These are phyloP conservation scores for Papilio protenor DNA, from an alignment of 2,888 invertebrate genomes.

Conservation along the genomic window DNA sequence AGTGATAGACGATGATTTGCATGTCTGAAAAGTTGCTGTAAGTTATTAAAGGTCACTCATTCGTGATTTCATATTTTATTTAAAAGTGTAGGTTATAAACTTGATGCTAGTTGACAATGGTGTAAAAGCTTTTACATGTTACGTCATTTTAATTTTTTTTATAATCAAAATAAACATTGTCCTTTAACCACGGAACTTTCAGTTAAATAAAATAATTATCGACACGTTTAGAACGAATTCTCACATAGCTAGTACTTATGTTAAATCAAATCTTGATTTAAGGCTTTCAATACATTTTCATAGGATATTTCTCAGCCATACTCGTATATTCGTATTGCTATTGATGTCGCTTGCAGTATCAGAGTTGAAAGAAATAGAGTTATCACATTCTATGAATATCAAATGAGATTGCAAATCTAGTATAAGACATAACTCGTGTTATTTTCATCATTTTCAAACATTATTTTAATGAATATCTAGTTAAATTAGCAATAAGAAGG, in stretches of 20 bases:
- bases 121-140: not conserved
- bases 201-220: no score
- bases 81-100: not conserved
- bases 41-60: conserved; percentile 7
- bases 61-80: not conserved
- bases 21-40: conserved; percentile 11
- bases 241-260: no score
- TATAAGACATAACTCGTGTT: not conserved
- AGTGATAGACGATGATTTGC: conserved; percentile 10
- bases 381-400: conserved; percentile 14
- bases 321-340: not conserved
- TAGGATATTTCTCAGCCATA: not conserved
- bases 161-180: not conserved
- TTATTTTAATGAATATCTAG: not conserved
- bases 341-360: not conserved
- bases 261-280: not conserved
- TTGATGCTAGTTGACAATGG: not conserved
- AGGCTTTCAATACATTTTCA: not conserved
- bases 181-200: no score
- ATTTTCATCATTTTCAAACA: not conserved
- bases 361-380: conserved; percentile 1
- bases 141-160: not conserved
- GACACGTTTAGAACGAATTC: no score
- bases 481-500: not conserved
- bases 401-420: not conserved